These are phyloP conservation scores for Bombus huntii DNA, from an alignment of 1,140 invertebrate species.

Conservation along the genomic window DNA sequence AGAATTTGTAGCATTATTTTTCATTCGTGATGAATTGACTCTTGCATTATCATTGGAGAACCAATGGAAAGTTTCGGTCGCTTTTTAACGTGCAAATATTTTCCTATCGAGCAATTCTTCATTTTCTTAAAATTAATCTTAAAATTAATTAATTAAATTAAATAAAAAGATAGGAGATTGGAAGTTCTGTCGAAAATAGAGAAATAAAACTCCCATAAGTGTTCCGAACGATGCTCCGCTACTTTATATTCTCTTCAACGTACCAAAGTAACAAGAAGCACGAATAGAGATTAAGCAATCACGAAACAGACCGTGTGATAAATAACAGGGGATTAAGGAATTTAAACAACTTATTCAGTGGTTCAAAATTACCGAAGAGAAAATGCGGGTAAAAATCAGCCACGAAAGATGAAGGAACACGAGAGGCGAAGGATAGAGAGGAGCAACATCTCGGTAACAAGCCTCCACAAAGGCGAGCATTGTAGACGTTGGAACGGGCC, in stretches of 20 bases:
- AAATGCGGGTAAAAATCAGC: background rate
- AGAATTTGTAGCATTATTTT: background rate
- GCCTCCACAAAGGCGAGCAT: conserved; percentile 57
- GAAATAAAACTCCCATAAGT: background rate
- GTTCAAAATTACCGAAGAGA: background rate
- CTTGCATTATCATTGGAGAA: background rate
- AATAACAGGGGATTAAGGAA: background rate
- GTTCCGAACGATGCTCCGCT: too few species aligned
- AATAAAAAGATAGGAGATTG: too few species aligned
- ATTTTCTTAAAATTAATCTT: background rate
- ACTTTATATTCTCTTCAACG: background rate
- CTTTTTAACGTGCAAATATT: background rate
- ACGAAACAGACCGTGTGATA: too few species aligned
- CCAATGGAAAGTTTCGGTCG: background rate
- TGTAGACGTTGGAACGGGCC: conserved; percentile 29
- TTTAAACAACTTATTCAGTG: too few species aligned
- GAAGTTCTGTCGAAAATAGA: too few species aligned
- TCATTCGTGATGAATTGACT: background rate
- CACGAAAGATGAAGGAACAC: background rate
- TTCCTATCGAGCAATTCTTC: background rate
- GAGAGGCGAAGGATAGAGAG: background rate
- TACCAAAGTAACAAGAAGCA: too few species aligned
- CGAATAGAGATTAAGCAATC: background rate
- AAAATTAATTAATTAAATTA: too few species aligned
- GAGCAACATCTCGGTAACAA: conserved; percentile 3